Conservation (phyloP, 2,888 invertebrate genomes). For the Branchinecta sandiegonensis region DNA sequence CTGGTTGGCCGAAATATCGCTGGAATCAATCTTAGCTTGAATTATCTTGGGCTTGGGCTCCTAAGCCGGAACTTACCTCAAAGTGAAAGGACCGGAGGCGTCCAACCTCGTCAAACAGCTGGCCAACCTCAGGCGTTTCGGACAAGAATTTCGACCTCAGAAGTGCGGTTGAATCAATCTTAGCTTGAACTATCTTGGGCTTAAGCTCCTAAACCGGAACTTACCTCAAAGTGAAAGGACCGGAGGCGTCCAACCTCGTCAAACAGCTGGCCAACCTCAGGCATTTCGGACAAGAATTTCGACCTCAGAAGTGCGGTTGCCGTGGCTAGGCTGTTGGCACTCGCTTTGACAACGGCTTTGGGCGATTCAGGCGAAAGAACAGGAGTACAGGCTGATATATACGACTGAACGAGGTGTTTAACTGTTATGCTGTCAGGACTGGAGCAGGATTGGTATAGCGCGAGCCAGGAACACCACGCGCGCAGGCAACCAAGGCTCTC, state of each 20-base stretch:
- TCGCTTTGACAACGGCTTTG: background rate
- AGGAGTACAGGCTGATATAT: background rate
- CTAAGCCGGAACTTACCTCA: too few relatives aligned
- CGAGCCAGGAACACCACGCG: too few relatives aligned
- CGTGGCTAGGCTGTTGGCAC: background rate
- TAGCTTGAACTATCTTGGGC: too few relatives aligned
- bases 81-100: background rate
- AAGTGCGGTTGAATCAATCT: background rate
- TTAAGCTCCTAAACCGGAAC: too few relatives aligned
- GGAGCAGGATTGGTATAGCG: too few relatives aligned
- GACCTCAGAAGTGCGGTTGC: background rate
- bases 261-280: background rate
- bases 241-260: background rate
- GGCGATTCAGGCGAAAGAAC: background rate
- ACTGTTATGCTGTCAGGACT: too few relatives aligned
- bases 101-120: background rate
- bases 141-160: background rate
- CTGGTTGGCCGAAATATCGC: too few relatives aligned
- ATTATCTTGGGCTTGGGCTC: too few relatives aligned
- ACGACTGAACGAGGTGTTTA: background rate
- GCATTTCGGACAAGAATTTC: background rate
- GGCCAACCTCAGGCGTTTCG: background rate
- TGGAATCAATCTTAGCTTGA: too few relatives aligned
- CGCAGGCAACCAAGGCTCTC: too few relatives aligned
- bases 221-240: too few relatives aligned